Evolutionary conservation across 2,113 vertebrate species (phyloP), one percentile per base, ranked within the genome.

Genomic region (Sapajus apella): DNA sequence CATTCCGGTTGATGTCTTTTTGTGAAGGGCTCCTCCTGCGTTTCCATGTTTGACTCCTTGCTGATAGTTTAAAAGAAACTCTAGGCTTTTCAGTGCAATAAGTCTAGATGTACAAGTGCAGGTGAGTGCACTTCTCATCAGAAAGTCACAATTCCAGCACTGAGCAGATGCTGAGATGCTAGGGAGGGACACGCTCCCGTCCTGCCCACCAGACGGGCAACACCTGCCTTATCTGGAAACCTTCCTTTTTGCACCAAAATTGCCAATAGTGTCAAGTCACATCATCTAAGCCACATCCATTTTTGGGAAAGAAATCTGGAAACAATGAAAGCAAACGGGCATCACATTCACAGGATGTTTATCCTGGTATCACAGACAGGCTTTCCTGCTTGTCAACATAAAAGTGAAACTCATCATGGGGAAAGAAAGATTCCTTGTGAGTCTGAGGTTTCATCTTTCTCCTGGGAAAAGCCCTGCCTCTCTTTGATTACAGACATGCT

Each of bases 171-270:
- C 95, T 68, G 56, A 58, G 95, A 97, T 87, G 77, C 94, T 17
- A 83, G 92, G 94, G 93, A 98, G 45, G n/a, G 96, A 96, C 73
- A 81, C 97, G 73, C 1, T 0, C 37, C 66, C 90, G 11, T 64
- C 61, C 61, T 93, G 94, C 96, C 96, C 96, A 94, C 87, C n/a
- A 81, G 90, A 96, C 96, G 95, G 95, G 93, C 40, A 97, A 96
- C 90, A 97, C 96, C 97, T 97, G 94, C 80, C 77, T 20, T 94
- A 93, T 93, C 87, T 97, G 79, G 93, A 98, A 97, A 94, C 77
- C 50, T 96, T 97, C 92, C 70, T 87, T 97, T 97, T 97, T 96
- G 56, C 91, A 87, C 82, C 87, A 87, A 95, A 95, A 81, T 92
- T 95, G 43, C 89, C 90, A 96, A 85, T 91, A 35, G 47, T 90